Evolutionary conservation across 2,888 invertebrate genomes (phyloP).

Genomic region (Schizotus pectinicornis): DNA sequence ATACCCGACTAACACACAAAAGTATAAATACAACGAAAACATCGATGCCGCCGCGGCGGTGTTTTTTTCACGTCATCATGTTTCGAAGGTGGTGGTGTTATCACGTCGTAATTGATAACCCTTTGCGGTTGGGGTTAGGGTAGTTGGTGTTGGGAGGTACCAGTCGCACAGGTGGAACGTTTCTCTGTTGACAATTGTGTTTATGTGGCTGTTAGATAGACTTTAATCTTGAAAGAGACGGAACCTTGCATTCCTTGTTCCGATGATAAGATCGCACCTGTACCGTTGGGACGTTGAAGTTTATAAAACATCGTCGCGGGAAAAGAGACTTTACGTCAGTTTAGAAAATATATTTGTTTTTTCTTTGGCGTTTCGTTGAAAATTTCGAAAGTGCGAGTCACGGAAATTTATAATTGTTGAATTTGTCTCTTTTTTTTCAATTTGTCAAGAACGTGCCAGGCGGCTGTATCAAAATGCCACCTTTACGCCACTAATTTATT

Average conservation of each 20-base stretch:
- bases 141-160: no score
- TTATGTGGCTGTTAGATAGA: slow-evolving; percentile 45
- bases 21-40: background rate
- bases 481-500: no score
- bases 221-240: slow-evolving; percentile 43
- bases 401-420: background rate
- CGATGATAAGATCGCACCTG: slow-evolving; percentile 45
- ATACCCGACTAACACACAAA: no score
- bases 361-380: no score
- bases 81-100: background rate
- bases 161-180: no score
- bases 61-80: slow-evolving; percentile 10
- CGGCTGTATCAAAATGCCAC: slow-evolving; percentile 8
- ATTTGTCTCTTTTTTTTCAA: slow-evolving; percentile 1
- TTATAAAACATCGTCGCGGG: slow-evolving; percentile 25
- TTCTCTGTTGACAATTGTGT: slow-evolving; percentile 35
- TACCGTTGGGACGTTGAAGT: slow-evolving; percentile 25
- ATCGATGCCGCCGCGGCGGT: slow-evolving; percentile 3
- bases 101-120: no score
- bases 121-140: no score
- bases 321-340: no score
- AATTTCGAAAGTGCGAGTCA: no score
- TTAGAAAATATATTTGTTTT: no score
- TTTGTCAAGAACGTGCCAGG: slow-evolving; percentile 6
- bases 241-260: slow-evolving; percentile 42